These are phyloP conservation scores for Pristis pectinata DNA, from an alignment of 2,797 vertebrate genomes.

Conservation along the genomic window DNA sequence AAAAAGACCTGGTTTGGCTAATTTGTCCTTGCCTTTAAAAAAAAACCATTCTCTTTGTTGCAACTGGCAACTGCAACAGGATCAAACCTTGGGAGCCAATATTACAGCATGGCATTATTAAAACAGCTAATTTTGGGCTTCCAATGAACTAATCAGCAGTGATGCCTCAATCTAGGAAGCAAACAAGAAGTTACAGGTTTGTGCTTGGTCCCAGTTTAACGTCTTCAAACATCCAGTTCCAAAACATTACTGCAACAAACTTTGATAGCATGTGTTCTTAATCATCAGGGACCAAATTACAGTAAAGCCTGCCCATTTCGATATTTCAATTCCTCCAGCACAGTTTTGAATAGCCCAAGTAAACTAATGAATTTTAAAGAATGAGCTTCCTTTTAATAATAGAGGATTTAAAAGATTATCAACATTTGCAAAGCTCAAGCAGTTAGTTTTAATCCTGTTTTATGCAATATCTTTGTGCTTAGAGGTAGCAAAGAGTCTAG, in stretches of 20 bases:
- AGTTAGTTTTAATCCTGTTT: neutral
- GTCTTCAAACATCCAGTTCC: neutral
- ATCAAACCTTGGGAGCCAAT: neutral
- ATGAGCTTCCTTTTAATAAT: neutral
- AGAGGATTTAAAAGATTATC: slow-evolving; percentile 4
- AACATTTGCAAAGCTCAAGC: neutral
- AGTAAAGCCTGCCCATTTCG: neutral
- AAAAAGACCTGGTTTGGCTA: neutral
- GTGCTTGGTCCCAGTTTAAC: neutral
- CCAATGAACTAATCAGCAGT: neutral
- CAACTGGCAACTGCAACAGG: too few species aligned
- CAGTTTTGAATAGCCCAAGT: neutral
- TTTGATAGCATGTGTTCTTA: neutral
- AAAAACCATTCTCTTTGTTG: neutral
- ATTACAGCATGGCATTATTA: neutral
- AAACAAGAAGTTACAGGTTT: neutral
- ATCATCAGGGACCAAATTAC: slow-evolving; percentile 10
- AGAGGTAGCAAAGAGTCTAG: neutral
- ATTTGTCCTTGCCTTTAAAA: neutral
- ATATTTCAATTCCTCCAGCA: neutral
- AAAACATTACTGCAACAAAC: neutral
- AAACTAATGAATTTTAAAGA: neutral
- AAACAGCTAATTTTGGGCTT: neutral
- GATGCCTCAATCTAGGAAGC: neutral
- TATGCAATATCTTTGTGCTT: neutral